Evolutionary conservation across 2,797 vertebrate genomes (phyloP).

Genomic region (Staurois parvus): DNA sequence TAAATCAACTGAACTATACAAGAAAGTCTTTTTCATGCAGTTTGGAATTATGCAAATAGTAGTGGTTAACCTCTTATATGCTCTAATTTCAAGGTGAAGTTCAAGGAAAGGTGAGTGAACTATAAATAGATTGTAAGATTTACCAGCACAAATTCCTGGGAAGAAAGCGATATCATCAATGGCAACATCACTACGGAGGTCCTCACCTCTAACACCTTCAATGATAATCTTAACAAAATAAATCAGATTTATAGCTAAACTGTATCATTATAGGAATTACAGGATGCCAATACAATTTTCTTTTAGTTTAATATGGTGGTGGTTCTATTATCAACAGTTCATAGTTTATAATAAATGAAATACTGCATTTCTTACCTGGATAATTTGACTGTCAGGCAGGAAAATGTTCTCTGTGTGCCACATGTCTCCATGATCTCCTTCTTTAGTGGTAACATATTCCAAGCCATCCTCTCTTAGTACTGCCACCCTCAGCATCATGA

Average conservation of each 20-base stretch:
- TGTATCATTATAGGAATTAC: not conserved
- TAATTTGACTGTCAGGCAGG: slow-evolving; percentile 65
- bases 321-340: too few relatives aligned
- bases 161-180: slow-evolving; percentile 77
- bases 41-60: too few relatives aligned
- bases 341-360: too few relatives aligned
- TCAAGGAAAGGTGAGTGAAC: too few relatives aligned
- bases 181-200: slow-evolving; percentile 73
- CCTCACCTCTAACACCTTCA: slow-evolving; percentile 77
- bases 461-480: slow-evolving; percentile 64
- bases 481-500: slow-evolving; percentile 76
- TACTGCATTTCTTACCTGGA: slow-evolving; percentile 69
- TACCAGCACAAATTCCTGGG: slow-evolving; percentile 74
- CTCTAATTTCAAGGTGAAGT: too few relatives aligned
- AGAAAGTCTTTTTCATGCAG: too few relatives aligned
- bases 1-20: too few relatives aligned
- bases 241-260: not conserved
- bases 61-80: too few relatives aligned
- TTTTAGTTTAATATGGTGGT: too few relatives aligned
- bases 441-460: slow-evolving; percentile 72
- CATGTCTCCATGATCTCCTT: slow-evolving; percentile 73
- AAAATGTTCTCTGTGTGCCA: slow-evolving; percentile 73
- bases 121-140: slow-evolving; percentile 51
- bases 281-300: not conserved
- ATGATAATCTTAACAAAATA: slow-evolving; percentile 9